Evolutionary conservation across 2,113 vertebrate species (phyloP).

Genomic region (Halcyon malimbica): DNA sequence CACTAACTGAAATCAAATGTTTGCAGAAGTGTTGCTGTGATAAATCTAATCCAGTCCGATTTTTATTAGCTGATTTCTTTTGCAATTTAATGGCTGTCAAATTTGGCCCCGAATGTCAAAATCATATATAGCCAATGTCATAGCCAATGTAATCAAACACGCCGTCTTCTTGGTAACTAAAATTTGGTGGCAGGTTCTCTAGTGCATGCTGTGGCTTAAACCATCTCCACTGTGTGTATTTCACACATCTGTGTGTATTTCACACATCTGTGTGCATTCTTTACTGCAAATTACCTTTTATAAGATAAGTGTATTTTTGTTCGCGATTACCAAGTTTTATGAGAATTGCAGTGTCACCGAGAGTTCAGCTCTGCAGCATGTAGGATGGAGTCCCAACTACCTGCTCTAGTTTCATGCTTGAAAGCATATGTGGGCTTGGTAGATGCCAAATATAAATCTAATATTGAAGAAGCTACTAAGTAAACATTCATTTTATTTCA

Average conservation of each 20-base stretch:
- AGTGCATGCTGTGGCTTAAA: neutral
- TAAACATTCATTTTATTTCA: neutral
- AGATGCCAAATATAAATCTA: neutral
- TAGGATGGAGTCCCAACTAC: neutral
- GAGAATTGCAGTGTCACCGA: neutral
- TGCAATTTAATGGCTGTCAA: constrained; percentile 38
- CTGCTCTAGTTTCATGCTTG: neutral
- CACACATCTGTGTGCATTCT: neutral
- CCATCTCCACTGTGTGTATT: neutral
- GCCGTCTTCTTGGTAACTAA: neutral
- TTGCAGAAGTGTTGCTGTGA: neutral
- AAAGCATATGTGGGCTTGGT: neutral
- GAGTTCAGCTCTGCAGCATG: neutral
- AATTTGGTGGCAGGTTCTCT: neutral
- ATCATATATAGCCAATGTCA: neutral
- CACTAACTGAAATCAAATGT: constrained; percentile 30
- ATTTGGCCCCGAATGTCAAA: neutral
- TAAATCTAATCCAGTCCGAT: neutral
- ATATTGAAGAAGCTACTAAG: neutral
- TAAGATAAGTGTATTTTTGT: neutral
- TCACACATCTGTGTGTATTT: neutral
- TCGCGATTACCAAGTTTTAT: neutral
- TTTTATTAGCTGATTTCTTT: constrained; percentile 47
- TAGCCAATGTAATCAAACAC: neutral
- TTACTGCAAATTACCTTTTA: neutral